Evolutionary conservation across 35 echinoderm and acorn worm species (phyloP).

Genomic region (Stichopus chloronotus): DNA sequence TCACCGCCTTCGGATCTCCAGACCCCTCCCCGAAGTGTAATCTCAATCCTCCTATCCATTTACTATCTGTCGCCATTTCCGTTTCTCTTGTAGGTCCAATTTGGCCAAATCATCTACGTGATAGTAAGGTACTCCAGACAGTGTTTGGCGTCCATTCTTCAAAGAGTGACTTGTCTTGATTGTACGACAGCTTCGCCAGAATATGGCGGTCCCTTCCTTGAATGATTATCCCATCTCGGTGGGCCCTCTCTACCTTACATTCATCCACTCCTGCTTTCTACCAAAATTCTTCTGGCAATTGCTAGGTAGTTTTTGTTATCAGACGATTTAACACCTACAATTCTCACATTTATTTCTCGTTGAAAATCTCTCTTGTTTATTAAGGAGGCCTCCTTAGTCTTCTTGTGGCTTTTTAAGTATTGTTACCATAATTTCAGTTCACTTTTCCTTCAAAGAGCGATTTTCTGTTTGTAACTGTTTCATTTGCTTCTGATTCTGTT

Average conservation of each 20-base stretch:
- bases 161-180: constrained; percentile 48
- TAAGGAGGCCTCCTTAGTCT: not conserved
- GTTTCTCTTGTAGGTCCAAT: constrained; percentile 49
- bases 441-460: not conserved
- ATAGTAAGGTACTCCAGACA: constrained; percentile 20
- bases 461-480: not conserved
- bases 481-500: not conserved
- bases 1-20: not conserved
- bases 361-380: constrained; percentile 9
- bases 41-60: not conserved
- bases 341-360: not conserved
- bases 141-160: constrained; percentile 20
- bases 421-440: not conserved
- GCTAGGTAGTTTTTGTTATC: constrained; percentile 2
- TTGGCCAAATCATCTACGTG: constrained; percentile 40
- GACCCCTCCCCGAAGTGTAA: not conserved
- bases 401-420: not conserved
- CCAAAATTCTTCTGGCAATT: not conserved
- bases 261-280: not conserved
- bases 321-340: not conserved
- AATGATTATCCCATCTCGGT: constrained; percentile 25
- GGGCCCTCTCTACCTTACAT: constrained; percentile 44
- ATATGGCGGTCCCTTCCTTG: constrained; percentile 53
- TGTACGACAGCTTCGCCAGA: constrained; percentile 48
- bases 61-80: constrained; percentile 29